Conservation (phyloP, 2,113 vertebrate genomes). For the Oryzias javanicus region DNA sequence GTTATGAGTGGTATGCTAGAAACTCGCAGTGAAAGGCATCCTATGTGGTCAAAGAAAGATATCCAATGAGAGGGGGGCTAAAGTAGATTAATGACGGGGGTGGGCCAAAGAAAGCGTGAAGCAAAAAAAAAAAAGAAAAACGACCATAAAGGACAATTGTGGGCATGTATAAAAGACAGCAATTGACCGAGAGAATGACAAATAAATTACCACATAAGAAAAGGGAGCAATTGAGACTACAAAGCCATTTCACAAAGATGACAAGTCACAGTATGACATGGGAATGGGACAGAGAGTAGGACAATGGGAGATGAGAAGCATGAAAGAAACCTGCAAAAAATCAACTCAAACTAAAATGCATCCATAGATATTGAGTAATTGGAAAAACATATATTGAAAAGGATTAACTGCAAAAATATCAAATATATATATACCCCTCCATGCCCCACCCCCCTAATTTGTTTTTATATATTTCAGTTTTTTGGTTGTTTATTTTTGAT, state of each 20-base stretch:
- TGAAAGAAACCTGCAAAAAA: not conserved
- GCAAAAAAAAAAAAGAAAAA: not conserved
- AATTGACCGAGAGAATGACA: conserved; percentile 2
- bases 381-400: too few relatives aligned
- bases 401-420: too few relatives aligned
- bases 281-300: not conserved
- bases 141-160: conserved; percentile 17
- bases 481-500: too few relatives aligned
- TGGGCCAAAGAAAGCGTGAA: conserved; percentile 4
- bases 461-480: too few relatives aligned
- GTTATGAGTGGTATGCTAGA: conserved; percentile 13
- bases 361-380: too few relatives aligned
- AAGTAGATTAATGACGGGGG: conserved; percentile 30
- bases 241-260: not conserved
- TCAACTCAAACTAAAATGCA: not conserved
- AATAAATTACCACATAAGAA: not conserved
- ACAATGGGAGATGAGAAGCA: not conserved
- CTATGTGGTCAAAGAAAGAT: not conserved
- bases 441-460: too few relatives aligned
- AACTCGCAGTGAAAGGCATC: conserved; percentile 9
- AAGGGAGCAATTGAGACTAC: not conserved
- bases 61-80: not conserved
- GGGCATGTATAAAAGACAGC: conserved; percentile 12
- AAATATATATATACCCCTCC: too few relatives aligned
- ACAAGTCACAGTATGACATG: not conserved